phyloP scores from a whole-genome alignment of 1,140 invertebrate species.

The Pogonomyrmex californicus region DNA sequence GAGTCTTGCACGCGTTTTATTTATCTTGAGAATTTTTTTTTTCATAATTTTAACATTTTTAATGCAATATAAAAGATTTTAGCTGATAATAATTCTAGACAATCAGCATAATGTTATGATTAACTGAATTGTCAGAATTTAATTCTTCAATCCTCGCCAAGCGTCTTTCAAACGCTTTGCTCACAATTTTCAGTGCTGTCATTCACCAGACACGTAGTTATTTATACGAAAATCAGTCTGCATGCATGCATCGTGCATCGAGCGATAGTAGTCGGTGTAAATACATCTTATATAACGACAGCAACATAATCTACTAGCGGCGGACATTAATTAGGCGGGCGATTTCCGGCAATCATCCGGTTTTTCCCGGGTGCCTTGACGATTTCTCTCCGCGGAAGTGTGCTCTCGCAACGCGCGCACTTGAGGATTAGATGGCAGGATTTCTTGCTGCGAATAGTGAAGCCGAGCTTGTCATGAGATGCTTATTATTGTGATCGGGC shows the following conservation, averaged over 20 bases:
- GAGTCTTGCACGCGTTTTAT: background rate
- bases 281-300: constrained; percentile 33
- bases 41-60: background rate
- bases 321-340: constrained; percentile 40
- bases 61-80: background rate
- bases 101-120: background rate
- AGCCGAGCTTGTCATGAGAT: constrained; percentile 27
- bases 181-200: background rate
- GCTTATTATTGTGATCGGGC: constrained; percentile 51
- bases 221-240: background rate
- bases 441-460: constrained; percentile 20
- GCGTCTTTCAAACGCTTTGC: background rate
- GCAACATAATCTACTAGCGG: constrained; percentile 28
- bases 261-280: background rate
- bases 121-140: background rate
- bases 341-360: constrained; percentile 58
- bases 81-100: background rate
- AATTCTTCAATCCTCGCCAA: background rate
- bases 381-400: constrained; percentile 47
- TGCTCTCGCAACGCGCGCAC: constrained; percentile 4
- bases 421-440: constrained; percentile 7
- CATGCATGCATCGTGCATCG: background rate
- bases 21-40: background rate
- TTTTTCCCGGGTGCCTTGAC: constrained; percentile 33
- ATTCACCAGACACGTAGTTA: background rate